These are phyloP conservation scores for Polyommatus iphigenia DNA, from an alignment of 2,888 invertebrate genomes.

Conservation along the genomic window DNA sequence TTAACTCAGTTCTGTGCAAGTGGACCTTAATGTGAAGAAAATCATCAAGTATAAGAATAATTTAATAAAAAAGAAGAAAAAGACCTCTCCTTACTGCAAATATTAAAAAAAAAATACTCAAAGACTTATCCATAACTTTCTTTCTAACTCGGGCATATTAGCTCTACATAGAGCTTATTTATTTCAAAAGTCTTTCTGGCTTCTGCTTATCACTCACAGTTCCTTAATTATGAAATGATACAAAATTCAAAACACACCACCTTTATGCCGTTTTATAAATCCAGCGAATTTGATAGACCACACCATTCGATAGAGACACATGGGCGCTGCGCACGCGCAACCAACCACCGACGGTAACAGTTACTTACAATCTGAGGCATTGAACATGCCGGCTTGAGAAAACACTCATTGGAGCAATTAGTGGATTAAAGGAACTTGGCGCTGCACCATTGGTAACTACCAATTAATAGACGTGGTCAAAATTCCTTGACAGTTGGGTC, in stretches of 20 bases:
- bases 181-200: background rate
- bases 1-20: too few species aligned
- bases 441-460: background rate
- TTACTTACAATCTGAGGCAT: background rate
- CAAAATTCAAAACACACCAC: background rate
- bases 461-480: too few species aligned
- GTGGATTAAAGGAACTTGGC: background rate
- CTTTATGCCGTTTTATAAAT: background rate
- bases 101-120: too few species aligned
- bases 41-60: too few species aligned
- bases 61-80: too few species aligned
- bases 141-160: background rate
- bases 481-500: too few species aligned
- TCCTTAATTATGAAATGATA: background rate
- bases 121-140: too few species aligned
- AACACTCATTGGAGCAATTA: background rate
- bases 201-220: too few species aligned
- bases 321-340: background rate
- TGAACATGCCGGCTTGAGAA: background rate
- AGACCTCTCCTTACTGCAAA: too few species aligned
- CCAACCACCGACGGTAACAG: background rate
- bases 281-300: background rate
- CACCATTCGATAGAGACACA: constrained; percentile 4
- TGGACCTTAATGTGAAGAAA: too few species aligned
- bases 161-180: background rate